phyloP scores from a whole-genome alignment of 1,140 invertebrate species.

The Solenopsis invicta region DNA sequence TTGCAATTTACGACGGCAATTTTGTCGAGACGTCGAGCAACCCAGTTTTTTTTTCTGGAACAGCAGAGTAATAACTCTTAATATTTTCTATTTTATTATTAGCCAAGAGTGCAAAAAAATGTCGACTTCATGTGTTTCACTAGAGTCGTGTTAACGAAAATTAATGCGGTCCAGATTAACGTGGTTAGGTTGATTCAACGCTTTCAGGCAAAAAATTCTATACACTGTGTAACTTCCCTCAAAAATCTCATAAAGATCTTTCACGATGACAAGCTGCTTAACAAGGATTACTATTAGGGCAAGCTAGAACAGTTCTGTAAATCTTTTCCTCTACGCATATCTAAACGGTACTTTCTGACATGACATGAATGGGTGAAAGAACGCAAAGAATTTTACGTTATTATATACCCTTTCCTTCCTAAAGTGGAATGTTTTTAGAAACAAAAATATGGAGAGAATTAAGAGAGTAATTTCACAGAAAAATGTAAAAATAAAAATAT shows the following conservation, averaged over 20 bases:
- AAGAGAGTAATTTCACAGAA: neutral
- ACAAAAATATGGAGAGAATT: conserved; percentile 1
- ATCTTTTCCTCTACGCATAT: neutral
- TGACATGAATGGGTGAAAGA: neutral
- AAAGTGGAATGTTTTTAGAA: neutral
- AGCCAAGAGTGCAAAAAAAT: neutral
- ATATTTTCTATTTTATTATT: conserved; percentile 33
- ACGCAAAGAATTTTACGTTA: neutral
- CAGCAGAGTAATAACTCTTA: neutral
- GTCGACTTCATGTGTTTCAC: neutral
- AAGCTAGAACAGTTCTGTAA: neutral
- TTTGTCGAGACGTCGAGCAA: neutral
- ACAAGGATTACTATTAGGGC: neutral
- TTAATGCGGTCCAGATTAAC: neutral
- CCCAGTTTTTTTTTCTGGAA: neutral
- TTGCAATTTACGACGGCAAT: conserved; percentile 35
- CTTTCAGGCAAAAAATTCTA: neutral
- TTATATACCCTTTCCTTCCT: neutral
- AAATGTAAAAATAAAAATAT: neutral
- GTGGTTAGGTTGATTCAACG: neutral
- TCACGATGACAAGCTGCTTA: neutral
- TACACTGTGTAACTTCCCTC: neutral
- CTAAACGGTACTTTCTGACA: neutral
- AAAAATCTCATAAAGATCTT: neutral
- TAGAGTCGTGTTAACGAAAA: conserved; percentile 4